Base-by-base conservation (phyloP, 2,797 vertebrate genomes). In the Spheniscus humboldti region DNA sequence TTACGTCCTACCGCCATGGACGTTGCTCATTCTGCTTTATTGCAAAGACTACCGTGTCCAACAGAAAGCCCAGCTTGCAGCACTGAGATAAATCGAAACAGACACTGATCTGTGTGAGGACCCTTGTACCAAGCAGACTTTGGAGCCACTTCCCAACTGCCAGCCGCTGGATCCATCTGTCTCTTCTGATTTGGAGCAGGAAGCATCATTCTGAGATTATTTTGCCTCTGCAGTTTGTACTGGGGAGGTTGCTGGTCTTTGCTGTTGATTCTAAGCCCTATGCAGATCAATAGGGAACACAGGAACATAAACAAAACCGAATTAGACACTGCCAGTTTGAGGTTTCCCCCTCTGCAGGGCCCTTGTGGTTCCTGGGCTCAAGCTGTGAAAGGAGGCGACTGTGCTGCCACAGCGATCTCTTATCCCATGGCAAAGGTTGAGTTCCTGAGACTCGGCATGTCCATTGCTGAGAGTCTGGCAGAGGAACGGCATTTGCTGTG, bases 251-350 rank as follows among this genome's bases (percentile, higher is more conserved):
- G 16, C 79, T 79, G 79, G 84, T 63, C 35, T 87, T 92, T 82
- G 86, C 88, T 94, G 94, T 88, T 94, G 77, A 87, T 94, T 88
- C 83, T 73, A 72, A 87, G 55, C 69, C 64, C 35, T 52, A 1
- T 41, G 79, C 76, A 91, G 90, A 95, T 97, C 96, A 95, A 92
- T 83, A 73, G 55, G 52, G 88, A 96, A 30, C 59, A 53, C 2
- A 87, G 86, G 71, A 81, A 89, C 79, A 76, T 92, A 97, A 96
- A 95, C 89, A 97, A 96, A 96, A 92, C 94, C 85, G 86, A 96
- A 92, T 94, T 96, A 97, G 89, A 96, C 15, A 2, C 93, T 96
- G 95, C 92, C 91, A 93, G 94, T 97, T 96, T 96, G 97, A 97
- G 95, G 96, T 94, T 96, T 96, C 67, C 77, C 90, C 83, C 78